phyloP scores from a whole-genome alignment of 1,140 invertebrate genomes.

The Dinoponera quadriceps region DNA sequence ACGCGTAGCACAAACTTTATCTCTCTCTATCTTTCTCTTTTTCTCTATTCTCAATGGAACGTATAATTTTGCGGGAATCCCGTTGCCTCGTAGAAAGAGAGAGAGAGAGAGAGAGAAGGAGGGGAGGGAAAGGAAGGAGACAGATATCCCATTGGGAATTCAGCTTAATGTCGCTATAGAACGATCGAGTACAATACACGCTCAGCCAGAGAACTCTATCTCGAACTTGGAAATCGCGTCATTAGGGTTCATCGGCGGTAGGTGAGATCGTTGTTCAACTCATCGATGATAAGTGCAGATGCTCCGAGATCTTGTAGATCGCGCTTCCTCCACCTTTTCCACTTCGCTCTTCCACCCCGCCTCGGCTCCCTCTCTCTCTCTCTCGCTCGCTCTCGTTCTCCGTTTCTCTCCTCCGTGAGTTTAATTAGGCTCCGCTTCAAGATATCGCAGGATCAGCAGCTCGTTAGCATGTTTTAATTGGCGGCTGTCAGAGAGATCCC shows the following conservation, averaged over 20 bases:
- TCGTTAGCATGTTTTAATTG: slow-evolving; percentile 86
- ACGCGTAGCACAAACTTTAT: background rate
- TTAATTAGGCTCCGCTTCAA: slow-evolving; percentile 81
- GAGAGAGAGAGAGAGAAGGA: background rate
- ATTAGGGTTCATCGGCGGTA: slow-evolving; percentile 62
- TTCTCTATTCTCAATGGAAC: no score
- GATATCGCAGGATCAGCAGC: slow-evolving; percentile 84
- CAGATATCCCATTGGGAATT: slow-evolving; percentile 1
- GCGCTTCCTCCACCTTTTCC: slow-evolving; percentile 51
- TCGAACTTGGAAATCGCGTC: slow-evolving; percentile 67
- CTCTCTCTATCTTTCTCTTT: background rate
- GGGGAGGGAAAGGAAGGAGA: no score
- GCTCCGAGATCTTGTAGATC: slow-evolving; percentile 70
- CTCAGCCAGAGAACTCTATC: slow-evolving; percentile 62
- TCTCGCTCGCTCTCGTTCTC: slow-evolving; percentile 21
- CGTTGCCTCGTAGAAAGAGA: no score
- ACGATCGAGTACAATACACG: slow-evolving; percentile 28
- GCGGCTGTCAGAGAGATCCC: slow-evolving; percentile 84
- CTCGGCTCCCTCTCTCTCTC: slow-evolving; percentile 44
- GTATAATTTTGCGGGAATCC: background rate
- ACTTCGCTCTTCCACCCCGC: slow-evolving; percentile 17
- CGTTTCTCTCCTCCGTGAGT: slow-evolving; percentile 73
- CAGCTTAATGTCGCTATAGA: background rate
- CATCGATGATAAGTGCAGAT: slow-evolving; percentile 67
- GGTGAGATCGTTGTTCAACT: slow-evolving; percentile 59